Conservation (phyloP, 2,888 invertebrate genomes). For the Eledone cirrhosa region DNA sequence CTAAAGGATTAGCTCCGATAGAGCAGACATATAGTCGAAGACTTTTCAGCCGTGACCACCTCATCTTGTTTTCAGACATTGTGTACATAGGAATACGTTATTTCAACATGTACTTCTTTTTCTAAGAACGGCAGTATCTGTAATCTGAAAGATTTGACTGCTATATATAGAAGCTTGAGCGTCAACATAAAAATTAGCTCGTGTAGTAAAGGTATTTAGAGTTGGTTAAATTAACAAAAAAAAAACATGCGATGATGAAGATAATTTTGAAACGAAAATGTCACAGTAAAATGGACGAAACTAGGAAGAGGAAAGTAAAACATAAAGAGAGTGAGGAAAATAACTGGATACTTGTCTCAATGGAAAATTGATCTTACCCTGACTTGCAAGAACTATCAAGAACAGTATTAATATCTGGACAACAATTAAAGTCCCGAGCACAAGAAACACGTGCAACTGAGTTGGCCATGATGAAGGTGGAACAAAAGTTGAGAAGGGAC, state of each 20-base stretch:
- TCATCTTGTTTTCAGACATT: too few relatives aligned
- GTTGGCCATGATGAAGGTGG: constrained; percentile 11
- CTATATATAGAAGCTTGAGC: too few relatives aligned
- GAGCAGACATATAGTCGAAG: too few relatives aligned
- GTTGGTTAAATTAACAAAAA: background rate
- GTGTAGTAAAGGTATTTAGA: too few relatives aligned
- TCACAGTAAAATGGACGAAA: background rate
- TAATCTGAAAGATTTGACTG: too few relatives aligned
- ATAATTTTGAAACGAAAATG: background rate
- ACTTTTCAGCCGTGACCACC: too few relatives aligned
- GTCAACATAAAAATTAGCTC: too few relatives aligned
- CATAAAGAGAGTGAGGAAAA: background rate
- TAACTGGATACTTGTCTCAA: background rate
- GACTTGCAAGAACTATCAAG: constrained; percentile 59
- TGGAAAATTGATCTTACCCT: constrained; percentile 47
- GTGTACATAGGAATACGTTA: too few relatives aligned
- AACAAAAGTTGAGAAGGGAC: background rate
- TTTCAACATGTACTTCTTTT: too few relatives aligned
- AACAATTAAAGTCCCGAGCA: constrained; percentile 60
- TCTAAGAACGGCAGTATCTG: too few relatives aligned
- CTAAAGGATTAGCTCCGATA: too few relatives aligned
- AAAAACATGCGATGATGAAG: background rate
- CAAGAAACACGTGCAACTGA: constrained; percentile 56
- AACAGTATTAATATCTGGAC: constrained; percentile 58
- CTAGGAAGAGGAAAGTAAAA: background rate